phyloP scores from a whole-genome alignment of 2,113 vertebrate genomes.

The Phyllopteryx taeniolatus region DNA sequence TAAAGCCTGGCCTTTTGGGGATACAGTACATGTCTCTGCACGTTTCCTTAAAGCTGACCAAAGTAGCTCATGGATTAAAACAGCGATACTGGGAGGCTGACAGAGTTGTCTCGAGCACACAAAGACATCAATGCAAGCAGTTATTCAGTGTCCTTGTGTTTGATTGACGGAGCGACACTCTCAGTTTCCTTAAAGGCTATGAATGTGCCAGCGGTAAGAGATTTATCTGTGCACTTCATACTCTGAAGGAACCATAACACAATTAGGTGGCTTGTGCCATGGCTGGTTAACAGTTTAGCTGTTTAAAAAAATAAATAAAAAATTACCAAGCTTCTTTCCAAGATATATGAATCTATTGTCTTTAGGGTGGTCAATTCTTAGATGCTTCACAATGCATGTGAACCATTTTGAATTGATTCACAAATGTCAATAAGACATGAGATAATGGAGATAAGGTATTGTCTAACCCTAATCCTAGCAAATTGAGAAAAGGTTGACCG shows the following conservation, averaged over 20 bases:
- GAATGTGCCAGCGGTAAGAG: conserved; percentile 36
- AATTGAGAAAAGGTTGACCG: too few species aligned
- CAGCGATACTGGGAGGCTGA: conserved; percentile 13
- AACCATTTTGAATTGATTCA: too few species aligned
- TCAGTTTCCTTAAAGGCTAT: conserved; percentile 45
- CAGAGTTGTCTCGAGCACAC: conserved; percentile 5
- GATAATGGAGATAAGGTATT: too few species aligned
- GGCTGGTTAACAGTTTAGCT: conserved; percentile 7
- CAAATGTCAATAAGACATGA: too few species aligned
- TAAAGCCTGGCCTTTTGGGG: conserved; percentile 18
- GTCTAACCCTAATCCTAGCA: too few species aligned
- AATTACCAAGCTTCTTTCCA: too few species aligned
- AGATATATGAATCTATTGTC: too few species aligned
- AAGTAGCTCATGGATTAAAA: conserved; percentile 36
- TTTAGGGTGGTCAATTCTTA: too few species aligned
- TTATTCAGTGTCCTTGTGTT: conserved; percentile 27
- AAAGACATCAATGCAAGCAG: conserved; percentile 32
- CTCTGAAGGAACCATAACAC: conserved; percentile 1
- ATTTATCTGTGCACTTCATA: conserved; percentile 27
- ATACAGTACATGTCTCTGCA: conserved; percentile 21
- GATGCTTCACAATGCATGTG: too few species aligned
- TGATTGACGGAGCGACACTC: conserved; percentile 40
- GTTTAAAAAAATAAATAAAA: too few species aligned
- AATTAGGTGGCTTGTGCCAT: conserved; percentile 15
- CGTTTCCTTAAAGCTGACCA: conserved; percentile 29